These are phyloP conservation scores for Tenualosa thibaudeaui DNA, from an alignment of 2,797 vertebrate species.

Conservation along the genomic window DNA sequence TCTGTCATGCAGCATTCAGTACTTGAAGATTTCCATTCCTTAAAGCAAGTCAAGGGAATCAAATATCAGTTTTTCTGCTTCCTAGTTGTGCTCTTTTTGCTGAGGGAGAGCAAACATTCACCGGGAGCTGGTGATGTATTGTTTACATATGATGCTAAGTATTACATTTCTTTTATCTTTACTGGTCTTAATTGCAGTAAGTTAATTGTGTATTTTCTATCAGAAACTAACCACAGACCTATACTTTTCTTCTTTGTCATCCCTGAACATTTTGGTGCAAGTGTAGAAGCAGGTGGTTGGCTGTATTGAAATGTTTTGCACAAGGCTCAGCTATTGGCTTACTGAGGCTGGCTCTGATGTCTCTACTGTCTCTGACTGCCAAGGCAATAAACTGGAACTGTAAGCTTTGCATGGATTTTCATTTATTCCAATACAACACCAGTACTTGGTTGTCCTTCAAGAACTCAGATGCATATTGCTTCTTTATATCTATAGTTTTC, in stretches of 20 bases:
- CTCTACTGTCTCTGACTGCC: constrained; percentile 21
- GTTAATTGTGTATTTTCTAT: constrained; percentile 3
- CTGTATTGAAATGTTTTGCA: constrained; percentile 3
- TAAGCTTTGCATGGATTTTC: constrained; percentile 24
- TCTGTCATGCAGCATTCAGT: neutral
- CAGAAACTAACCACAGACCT: neutral
- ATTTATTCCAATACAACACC: neutral
- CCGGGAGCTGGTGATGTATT: constrained; percentile 38
- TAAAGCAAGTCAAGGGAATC: neutral
- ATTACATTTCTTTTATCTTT: constrained; percentile 43
- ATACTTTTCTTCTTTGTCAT: neutral
- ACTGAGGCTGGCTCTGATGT: neutral
- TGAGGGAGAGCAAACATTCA: constrained; percentile 28
- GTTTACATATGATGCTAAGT: constrained; percentile 64
- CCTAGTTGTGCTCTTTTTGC: constrained; percentile 34
- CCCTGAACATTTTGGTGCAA: neutral
- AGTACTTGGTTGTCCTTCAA: neutral
- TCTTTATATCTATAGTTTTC: neutral
- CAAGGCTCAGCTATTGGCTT: neutral
- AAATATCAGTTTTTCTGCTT: neutral
- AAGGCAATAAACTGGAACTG: constrained; percentile 75
- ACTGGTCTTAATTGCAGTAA: neutral
- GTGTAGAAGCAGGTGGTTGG: neutral
- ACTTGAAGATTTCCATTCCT: neutral
- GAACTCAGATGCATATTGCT: neutral